Evolutionary conservation across 2,888 invertebrate genomes (phyloP), one percentile per base, ranked within the genome.

Genomic region (Andrena haemorrhoa): DNA sequence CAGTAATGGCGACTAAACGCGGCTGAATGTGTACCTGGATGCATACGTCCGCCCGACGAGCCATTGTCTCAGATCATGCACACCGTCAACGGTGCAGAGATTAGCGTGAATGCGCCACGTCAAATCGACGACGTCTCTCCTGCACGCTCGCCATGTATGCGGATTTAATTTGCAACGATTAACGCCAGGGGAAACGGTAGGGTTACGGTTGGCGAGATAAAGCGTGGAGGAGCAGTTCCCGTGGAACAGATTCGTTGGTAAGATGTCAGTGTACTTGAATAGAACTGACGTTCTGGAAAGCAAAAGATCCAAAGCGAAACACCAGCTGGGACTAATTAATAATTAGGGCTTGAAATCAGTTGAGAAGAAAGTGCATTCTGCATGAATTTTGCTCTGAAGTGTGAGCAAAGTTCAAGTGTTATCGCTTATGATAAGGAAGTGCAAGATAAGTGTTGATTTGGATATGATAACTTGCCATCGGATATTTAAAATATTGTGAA

Each of bases 21-120:
- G 66, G 56, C 75, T 73, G 77, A 69, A 76, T 66, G 65, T 70
- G 72, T 60, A 70, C 58, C 66, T 63, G 29, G 60, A 16, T 73
- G 49, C 66, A 68, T 66, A 53, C 61, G 66, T 72, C 60, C 20
- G 60, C 73, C 41, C 47, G 33, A 35, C 10, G 47, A 26, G 33
- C 29, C 60, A 80, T 82, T 82, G 80, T 82, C 69, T 65, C 47
- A 31, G 31, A 65, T 68, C 74, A 74, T 80, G 75, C 75, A 47
- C 79, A 61, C 56, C 68, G 58, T 26, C 64, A 31, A 63, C 80
- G 72, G 33, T 56, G 61, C 41, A 12, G 58, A 76, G 73, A 83
- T 83, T 76, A 71, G n/a, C 41, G n/a, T 47, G 51, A 75, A 64
- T 31, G 49, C 23, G 23, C 41, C 26, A 29, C 33, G 63, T 74